A percentile compares a stretch with the other conserved stretches of the same genome.
Conservation (phyloP, 2,113 vertebrate genomes). For the Odocoileus hemionus region DNA sequence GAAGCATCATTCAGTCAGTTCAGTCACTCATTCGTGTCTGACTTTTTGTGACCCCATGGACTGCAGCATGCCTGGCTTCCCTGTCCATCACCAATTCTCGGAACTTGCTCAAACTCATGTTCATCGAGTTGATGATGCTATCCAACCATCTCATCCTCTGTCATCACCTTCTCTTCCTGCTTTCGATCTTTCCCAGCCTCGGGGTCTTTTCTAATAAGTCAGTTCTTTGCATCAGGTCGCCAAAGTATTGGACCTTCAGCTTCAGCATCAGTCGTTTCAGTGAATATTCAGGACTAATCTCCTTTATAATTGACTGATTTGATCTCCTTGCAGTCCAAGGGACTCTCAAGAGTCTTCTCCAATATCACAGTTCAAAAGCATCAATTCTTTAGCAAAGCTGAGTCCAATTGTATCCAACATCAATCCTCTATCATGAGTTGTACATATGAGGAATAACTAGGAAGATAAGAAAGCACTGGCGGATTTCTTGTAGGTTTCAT, state of each 20-base stretch:
- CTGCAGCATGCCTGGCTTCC: background rate
- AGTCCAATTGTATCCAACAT: background rate
- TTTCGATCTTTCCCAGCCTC: background rate
- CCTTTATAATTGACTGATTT: background rate
- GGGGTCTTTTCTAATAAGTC: background rate
- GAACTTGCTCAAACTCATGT: too few species aligned
- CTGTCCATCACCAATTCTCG: too few species aligned
- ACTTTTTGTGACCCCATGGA: background rate
- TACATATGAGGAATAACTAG: background rate
- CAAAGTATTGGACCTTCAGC: background rate
- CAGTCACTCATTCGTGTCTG: background rate
- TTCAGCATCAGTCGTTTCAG: rapidly evolving
- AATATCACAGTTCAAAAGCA: background rate
- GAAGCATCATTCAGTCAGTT: background rate
- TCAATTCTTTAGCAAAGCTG: background rate
- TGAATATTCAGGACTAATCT: background rate
- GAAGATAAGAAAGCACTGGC: background rate
- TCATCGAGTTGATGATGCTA: too few species aligned
- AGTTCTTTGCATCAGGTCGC: background rate
- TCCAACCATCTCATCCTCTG: too few species aligned
- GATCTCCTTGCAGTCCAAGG: too few species aligned
- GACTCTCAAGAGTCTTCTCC: background rate
- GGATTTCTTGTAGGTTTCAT: background rate
- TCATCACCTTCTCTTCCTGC: background rate
- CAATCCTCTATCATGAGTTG: background rate